These are phyloP conservation scores for Seriola quinqueradiata DNA, from an alignment of 2,113 vertebrate species.

Conservation along the genomic window DNA sequence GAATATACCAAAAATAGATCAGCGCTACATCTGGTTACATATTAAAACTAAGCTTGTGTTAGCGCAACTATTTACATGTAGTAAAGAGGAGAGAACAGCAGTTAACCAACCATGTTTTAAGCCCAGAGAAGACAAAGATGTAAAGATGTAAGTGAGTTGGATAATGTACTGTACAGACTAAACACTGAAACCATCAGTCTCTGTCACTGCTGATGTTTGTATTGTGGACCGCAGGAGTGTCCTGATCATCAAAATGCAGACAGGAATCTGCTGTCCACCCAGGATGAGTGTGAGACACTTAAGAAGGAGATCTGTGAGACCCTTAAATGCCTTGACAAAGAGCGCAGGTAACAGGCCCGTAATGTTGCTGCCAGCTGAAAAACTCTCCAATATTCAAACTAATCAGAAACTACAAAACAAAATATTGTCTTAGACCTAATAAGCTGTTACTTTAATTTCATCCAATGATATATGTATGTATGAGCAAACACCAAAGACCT, in stretches of 20 bases:
- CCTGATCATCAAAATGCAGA: constrained; percentile 26
- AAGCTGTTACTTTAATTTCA: not conserved
- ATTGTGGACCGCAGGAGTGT: constrained; percentile 24
- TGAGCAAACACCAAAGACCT: not conserved
- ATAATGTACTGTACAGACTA: not conserved
- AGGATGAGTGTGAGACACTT: constrained; percentile 60
- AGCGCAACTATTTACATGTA: not conserved
- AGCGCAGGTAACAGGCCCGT: constrained; percentile 61
- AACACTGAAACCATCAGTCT: not conserved
- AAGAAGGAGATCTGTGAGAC: constrained; percentile 72
- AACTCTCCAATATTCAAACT: not conserved
- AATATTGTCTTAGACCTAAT: not conserved
- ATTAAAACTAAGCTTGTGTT: not conserved
- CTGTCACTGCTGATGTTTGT: not conserved
- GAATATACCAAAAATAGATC: not conserved
- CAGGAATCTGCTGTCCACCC: constrained; percentile 29
- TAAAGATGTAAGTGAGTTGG: no score
- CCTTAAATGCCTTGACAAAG: constrained; percentile 63
- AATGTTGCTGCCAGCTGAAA: not conserved
- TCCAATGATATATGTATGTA: not conserved
- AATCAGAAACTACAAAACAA: not conserved
- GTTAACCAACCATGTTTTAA: no score
- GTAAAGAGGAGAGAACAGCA: not conserved
- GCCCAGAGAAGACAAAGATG: no score
- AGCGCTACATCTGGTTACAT: no score